Evolutionary conservation across 2,797 vertebrate genomes (phyloP).

Genomic region (Synaphobranchus kaupii): DNA sequence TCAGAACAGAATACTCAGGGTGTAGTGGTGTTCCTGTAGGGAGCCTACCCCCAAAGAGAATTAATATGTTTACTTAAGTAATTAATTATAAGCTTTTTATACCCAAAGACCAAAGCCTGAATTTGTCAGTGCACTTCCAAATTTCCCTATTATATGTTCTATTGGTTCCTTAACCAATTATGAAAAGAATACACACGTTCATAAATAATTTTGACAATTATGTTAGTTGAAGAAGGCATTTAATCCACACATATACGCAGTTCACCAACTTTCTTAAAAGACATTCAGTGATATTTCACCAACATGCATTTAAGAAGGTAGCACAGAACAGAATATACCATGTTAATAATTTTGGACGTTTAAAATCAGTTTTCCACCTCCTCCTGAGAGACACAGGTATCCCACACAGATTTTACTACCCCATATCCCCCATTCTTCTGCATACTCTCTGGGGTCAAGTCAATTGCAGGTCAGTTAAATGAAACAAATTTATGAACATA

Average conservation of each 20-base stretch:
- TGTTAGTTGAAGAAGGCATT: background rate
- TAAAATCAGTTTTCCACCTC: background rate
- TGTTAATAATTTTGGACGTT: background rate
- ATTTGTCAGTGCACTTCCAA: background rate
- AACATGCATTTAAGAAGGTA: background rate
- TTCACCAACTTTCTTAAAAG: background rate
- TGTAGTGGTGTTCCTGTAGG: background rate
- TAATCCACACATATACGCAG: background rate
- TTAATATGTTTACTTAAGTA: background rate
- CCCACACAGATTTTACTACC: background rate
- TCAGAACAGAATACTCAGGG: background rate
- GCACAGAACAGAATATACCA: background rate
- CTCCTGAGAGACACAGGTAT: background rate
- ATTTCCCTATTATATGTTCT: background rate
- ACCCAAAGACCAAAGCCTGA: background rate
- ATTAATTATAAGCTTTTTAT: background rate
- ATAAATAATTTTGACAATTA: background rate
- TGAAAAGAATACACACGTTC: too few species aligned
- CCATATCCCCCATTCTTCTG: background rate
- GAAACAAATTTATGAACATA: background rate
- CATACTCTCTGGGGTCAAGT: slow-evolving; percentile 7
- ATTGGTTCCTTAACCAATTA: background rate
- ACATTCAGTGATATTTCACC: background rate
- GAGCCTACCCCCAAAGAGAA: background rate
- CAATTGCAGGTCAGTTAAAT: background rate